phyloP scores from a whole-genome alignment of 2,888 invertebrate species.

The Lasioglossum morio region DNA sequence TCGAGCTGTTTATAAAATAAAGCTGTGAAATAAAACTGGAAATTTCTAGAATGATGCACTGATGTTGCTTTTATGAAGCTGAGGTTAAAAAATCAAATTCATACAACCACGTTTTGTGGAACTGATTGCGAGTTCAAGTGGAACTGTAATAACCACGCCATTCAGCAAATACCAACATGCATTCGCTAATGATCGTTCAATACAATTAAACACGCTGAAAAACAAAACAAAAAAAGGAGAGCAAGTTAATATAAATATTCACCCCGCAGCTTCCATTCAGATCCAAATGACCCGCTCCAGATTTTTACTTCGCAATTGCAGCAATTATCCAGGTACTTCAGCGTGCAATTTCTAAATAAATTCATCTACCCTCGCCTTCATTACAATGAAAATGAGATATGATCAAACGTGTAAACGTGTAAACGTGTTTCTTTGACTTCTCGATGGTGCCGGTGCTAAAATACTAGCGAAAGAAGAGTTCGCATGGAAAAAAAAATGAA shows the following conservation, averaged over 20 bases:
- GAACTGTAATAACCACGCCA: not conserved
- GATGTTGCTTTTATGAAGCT: not conserved
- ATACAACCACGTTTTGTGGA: not conserved
- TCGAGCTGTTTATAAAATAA: not conserved
- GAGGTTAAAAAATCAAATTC: not conserved
- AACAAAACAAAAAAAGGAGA: not conserved
- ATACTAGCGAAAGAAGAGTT: not conserved
- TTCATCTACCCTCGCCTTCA: not conserved
- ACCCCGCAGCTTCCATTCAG: not conserved
- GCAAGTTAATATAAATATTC: not conserved
- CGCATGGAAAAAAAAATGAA: not conserved
- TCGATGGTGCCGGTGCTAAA: not conserved
- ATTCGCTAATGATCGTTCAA: not conserved
- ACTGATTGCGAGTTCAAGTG: not conserved
- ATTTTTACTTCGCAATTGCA: not conserved
- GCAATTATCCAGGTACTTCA: not conserved
- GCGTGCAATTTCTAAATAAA: not conserved
- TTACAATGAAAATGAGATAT: not conserved
- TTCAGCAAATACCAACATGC: not conserved
- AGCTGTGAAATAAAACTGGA: not conserved
- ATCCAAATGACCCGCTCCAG: not conserved
- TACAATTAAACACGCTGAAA: not conserved
- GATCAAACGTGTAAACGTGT: not conserved
- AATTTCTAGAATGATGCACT: not conserved
- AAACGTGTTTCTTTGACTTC: not conserved